Conservation (phyloP, 2,113 vertebrate genomes). For the Cnemophilus loriae region DNA sequence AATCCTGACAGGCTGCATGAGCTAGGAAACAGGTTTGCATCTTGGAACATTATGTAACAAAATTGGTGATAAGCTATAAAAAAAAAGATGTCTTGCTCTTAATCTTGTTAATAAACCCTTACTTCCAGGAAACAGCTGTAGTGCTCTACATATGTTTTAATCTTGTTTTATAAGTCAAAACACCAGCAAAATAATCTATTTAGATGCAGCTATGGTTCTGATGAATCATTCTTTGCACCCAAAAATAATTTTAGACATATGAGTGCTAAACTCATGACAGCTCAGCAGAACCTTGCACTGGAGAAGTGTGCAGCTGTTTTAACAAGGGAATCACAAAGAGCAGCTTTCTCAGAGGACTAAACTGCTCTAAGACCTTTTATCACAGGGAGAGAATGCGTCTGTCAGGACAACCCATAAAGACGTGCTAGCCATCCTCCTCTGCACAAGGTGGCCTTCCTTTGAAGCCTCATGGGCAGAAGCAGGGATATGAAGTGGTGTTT, state of each 20-base stretch:
- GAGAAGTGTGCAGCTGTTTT: background rate
- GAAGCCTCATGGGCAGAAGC: background rate
- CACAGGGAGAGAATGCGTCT: background rate
- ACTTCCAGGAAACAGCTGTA: background rate
- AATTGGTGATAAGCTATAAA: background rate
- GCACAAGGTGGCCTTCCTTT: background rate
- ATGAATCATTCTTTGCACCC: background rate
- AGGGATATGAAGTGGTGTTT: background rate
- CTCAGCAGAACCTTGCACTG: background rate
- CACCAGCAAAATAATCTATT: background rate
- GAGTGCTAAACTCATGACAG: background rate
- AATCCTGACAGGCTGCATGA: background rate
- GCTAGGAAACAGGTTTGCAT: background rate
- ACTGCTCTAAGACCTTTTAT: background rate
- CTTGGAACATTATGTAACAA: background rate
- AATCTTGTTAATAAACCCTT: background rate
- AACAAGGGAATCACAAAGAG: background rate
- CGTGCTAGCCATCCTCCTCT: background rate
- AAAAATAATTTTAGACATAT: background rate
- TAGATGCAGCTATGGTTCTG: background rate
- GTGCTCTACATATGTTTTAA: background rate
- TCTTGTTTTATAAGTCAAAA: background rate
- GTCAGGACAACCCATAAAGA: background rate
- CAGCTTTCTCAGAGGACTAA: background rate
- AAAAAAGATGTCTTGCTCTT: background rate